Percentiles rank a stretch among this genome's conserved stretches.
phyloP scores from a whole-genome alignment of 2,113 vertebrate species.

The Psammodynastes pulverulentus region DNA sequence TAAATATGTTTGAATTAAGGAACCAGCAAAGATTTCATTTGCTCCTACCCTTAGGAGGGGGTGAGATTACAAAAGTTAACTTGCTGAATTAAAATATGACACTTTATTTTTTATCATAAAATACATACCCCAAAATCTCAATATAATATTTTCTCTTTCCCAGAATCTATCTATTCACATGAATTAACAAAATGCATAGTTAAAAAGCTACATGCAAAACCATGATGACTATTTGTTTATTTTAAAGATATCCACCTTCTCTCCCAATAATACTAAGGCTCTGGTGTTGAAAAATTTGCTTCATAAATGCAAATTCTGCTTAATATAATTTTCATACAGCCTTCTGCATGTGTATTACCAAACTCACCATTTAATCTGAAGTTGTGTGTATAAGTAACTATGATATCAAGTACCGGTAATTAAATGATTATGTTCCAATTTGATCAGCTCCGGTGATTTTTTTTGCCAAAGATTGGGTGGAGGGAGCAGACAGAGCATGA shows the following conservation, averaged over 20 bases:
- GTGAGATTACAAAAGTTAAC: background rate
- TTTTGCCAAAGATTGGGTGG: constrained; percentile 17
- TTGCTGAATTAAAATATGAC: background rate
- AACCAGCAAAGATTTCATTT: background rate
- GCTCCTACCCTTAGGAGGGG: background rate
- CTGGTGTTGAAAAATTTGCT: background rate
- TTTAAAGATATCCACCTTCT: background rate
- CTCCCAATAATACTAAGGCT: background rate
- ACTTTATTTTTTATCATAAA: background rate
- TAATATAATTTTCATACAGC: background rate
- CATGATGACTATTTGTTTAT: constrained; percentile 10
- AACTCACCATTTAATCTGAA: background rate
- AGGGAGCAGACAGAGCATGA: background rate
- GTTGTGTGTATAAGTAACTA: background rate
- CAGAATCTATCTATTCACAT: background rate
- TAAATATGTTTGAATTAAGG: background rate
- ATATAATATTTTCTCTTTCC: background rate
- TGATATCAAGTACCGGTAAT: constrained; percentile 2
- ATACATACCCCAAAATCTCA: background rate
- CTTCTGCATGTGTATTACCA: background rate
- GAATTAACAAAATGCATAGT: background rate
- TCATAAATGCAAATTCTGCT: background rate
- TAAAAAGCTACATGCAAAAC: constrained; percentile 18
- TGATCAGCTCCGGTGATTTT: constrained; percentile 26
- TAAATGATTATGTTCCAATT: constrained; percentile 1